Base-by-base conservation (phyloP, 2,888 invertebrate genomes). In the Flexamia atlantica region DNA sequence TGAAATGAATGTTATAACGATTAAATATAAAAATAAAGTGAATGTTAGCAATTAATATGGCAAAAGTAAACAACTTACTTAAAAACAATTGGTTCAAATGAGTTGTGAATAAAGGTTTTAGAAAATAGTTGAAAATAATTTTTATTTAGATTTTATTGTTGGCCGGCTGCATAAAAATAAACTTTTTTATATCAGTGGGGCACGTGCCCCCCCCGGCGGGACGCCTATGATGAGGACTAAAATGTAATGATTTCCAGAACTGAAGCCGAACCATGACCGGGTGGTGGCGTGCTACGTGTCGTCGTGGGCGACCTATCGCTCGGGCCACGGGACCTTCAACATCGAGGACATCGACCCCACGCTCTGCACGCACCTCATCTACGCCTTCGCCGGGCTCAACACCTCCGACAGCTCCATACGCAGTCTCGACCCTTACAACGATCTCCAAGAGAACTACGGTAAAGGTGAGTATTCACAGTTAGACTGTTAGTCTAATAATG, bases 361-460 rank as follows among this genome's bases (percentile, higher is more conserved):
- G 17, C 91, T 96, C 9, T 97, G 97, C 89, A 96, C 96, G 0
- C 96, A 97, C 88, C 90, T 96, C 10, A 93, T 97, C 12, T 97
- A 97, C 89, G 93, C 96, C 5, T 97, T 97, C 89, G 95, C 95
- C 17, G 97, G 97, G 0, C 90, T 97, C 32, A 94, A 97, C 87
- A 91, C 92, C 14, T 91, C 92, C 0, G 92, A 93, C 10, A 93
- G 93, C 88, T 91, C 92, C 57, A 95, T 97, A 80, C 93, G 92
- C 87, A 93, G 95, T 84, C 90, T 97, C 83, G 96, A 96, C 90
- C 93, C 95, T 0, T 95, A 93, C 93, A 93, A 95, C 89, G 97
- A 97, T 89, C 90, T 96, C 5, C 93, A 94, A 57, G 95, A 95
- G 70, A 92, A 95, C 87, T 94, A 94, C 86, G 97, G 96, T 36